Evolutionary conservation across 2,888 invertebrate species (phyloP), one percentile per base, ranked within the genome.

Genomic region (Apantesis nais): DNA sequence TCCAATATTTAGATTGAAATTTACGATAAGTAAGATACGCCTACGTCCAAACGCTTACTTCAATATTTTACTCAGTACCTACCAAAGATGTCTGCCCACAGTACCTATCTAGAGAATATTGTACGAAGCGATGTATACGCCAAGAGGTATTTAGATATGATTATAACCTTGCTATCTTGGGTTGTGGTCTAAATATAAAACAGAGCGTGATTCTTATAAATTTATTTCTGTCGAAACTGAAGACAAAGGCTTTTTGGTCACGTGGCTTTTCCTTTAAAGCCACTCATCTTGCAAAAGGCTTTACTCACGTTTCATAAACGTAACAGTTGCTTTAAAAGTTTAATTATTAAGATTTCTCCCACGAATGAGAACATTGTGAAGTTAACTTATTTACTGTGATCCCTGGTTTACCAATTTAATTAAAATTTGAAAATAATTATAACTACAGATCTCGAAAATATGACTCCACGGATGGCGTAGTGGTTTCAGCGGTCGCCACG

Each of bases 91-190:
- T 76, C 60, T 48, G 55, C 29, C 60, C 62, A 64, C 60, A 62
- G 58, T 70, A 68, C 25, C 41, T 48, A 52, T 68, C 61, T 31
- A 44, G 44, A 14, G 65, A 48, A 52, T 61, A 31, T 44, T 41
- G 62, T 66, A 61, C 62, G 66, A 44, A 41, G 66, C 67, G 39
- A 73, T 74, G 41, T 76, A 75, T 75, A 72, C 44, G 25, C 64
- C 64, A 74, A 60, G 41, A 72, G 60, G 73, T 76, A 82, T 78
- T 82, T 80, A 78, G 74, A 37, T 82, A 80, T 82, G 73, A 77
- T 79, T 75, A 79, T 75, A 79, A 74, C 77, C 78, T 76, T 72
- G 68, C 69, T 72, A 71, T 77, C 78, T 74, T 69, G 65, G 37
- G 58, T 64, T 3, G 2, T 62, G 74, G 73, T 0, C 9, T 22